Conservation (phyloP, 2,888 invertebrate species). For the Smittia sp. region DNA sequence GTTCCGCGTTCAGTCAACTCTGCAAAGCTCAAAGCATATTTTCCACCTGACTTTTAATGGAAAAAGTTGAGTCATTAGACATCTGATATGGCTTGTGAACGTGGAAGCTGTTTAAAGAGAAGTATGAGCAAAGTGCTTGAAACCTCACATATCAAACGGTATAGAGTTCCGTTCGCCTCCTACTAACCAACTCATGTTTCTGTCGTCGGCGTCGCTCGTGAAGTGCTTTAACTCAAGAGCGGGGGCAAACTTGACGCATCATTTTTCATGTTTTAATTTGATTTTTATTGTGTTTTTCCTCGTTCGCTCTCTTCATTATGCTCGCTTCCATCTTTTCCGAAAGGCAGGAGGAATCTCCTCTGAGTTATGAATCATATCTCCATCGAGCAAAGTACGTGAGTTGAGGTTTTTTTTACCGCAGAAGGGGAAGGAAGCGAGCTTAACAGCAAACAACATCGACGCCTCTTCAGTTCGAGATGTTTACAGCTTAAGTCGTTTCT, state of each 20-base stretch:
- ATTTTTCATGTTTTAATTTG: slow-evolving; percentile 33
- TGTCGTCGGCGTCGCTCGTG: not conserved
- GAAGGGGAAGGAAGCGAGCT: too few species aligned
- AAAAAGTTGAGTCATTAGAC: too few species aligned
- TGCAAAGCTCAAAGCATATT: too few species aligned
- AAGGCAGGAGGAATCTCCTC: not conserved
- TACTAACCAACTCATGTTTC: not conserved
- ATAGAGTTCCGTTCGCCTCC: not conserved
- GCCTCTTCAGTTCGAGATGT: not conserved
- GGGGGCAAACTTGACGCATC: slow-evolving; percentile 17
- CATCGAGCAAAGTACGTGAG: not conserved
- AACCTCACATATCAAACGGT: not conserved
- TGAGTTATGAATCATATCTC: not conserved
- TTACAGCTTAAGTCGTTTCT: not conserved
- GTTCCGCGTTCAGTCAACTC: too few species aligned
- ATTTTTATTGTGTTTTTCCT: slow-evolving; percentile 20
- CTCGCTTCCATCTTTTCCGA: not conserved
- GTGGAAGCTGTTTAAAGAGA: too few species aligned
- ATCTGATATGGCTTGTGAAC: too few species aligned
- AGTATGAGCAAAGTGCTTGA: not conserved
- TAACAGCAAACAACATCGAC: not conserved
- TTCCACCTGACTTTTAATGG: too few species aligned
- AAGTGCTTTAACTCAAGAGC: not conserved
- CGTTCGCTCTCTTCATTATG: not conserved
- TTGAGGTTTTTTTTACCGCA: not conserved